Evolutionary conservation across 2,113 vertebrate genomes (phyloP).

Genomic region (Salvelinus namaycush): DNA sequence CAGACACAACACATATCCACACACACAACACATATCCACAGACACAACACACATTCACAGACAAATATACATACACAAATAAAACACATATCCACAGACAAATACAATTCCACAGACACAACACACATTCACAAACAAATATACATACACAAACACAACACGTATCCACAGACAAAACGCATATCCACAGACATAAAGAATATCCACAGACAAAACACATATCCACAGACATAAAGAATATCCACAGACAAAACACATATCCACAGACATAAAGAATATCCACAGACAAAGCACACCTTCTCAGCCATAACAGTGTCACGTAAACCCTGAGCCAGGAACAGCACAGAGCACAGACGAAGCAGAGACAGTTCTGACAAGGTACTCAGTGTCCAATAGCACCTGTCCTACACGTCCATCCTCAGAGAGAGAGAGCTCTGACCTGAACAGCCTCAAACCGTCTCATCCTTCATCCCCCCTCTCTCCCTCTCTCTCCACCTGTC

Average conservation of each 20-base stretch:
- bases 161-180: neutral
- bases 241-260: neutral
- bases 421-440: no score
- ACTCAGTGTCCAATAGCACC: no score
- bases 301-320: no score
- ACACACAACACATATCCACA: no score
- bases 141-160: conserved; percentile 9
- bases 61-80: neutral
- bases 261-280: neutral
- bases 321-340: neutral
- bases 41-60: no score
- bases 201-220: neutral
- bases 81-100: conserved; percentile 2
- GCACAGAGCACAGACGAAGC: no score
- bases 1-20: neutral
- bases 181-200: neutral
- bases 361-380: no score
- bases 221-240: neutral
- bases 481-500: conserved; percentile 51
- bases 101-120: no score
- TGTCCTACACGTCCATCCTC: no score
- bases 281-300: conserved; percentile 4
- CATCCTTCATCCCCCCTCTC: no score
- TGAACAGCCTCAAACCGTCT: no score
- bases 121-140: neutral